Percentiles rank a stretch among this genome's conserved stretches.
phyloP scores from a whole-genome alignment of 2,888 invertebrate genomes.

The Acheta domesticus region DNA sequence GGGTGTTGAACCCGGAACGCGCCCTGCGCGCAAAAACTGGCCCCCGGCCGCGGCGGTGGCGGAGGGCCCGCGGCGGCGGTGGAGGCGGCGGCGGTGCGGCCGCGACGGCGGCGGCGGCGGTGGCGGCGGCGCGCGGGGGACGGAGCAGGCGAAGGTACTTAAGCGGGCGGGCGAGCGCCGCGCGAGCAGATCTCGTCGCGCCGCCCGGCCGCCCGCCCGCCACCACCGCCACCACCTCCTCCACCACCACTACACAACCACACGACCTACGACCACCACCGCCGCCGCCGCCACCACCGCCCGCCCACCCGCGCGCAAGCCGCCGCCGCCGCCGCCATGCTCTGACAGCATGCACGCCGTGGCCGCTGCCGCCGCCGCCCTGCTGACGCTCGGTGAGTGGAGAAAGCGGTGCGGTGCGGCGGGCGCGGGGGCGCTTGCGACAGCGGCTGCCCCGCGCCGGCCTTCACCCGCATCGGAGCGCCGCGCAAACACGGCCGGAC shows the following conservation, averaged over 20 bases:
- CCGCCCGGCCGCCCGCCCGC: background rate
- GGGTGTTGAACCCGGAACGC: background rate
- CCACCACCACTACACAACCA: background rate
- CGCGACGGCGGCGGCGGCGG: background rate
- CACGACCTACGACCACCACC: too few relatives aligned
- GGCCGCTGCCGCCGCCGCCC: background rate
- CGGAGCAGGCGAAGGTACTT: background rate
- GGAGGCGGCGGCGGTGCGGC: background rate
- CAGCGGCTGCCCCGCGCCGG: background rate
- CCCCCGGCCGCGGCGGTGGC: background rate
- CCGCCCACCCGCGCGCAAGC: background rate
- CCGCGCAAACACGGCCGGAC: background rate
- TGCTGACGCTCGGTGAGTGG: background rate
- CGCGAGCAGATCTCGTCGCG: background rate
- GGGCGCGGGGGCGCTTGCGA: background rate
- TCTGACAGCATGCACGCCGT: background rate
- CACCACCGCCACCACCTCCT: background rate
- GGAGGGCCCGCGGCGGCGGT: background rate
- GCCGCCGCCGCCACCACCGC: background rate
- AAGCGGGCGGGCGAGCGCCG: background rate
- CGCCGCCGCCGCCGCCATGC: background rate
- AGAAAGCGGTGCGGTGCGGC: background rate
- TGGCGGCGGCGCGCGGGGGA: background rate
- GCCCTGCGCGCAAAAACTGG: background rate
- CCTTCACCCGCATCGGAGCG: background rate